A percentile compares a stretch with the other conserved stretches of the same genome.
phyloP scores from a whole-genome alignment of 2,888 invertebrate genomes.

The Lordiphosa fenestrarum region DNA sequence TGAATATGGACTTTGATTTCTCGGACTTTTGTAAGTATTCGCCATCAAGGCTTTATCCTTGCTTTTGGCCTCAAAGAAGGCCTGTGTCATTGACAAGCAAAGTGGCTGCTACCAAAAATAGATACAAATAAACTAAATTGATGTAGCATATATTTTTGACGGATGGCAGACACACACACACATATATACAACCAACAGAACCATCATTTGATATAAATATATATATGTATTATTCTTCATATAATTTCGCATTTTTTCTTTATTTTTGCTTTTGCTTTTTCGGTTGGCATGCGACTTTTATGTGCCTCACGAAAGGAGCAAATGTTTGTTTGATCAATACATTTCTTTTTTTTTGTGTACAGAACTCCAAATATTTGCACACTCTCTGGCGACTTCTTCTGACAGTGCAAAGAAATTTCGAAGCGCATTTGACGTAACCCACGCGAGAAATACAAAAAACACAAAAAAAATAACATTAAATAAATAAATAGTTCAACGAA shows the following conservation, averaged over 20 bases:
- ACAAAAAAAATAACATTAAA: slow-evolving; percentile 8
- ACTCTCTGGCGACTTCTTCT: slow-evolving; percentile 21
- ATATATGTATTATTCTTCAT: slow-evolving; percentile 2
- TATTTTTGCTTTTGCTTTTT: background rate
- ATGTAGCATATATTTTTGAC: slow-evolving; percentile 29
- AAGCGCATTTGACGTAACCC: slow-evolving; percentile 45
- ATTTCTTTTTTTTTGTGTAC: slow-evolving; percentile 18
- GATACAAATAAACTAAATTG: slow-evolving; percentile 58
- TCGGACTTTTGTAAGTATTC: slow-evolving; percentile 78
- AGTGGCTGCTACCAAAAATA: slow-evolving; percentile 49
- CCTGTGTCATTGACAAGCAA: slow-evolving; percentile 36
- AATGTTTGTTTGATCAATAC: slow-evolving; percentile 72
- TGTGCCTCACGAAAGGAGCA: slow-evolving; percentile 40
- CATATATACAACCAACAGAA: background rate
- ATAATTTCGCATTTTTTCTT: slow-evolving; percentile 8
- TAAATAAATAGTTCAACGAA: slow-evolving; percentile 10
- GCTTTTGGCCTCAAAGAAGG: slow-evolving; percentile 43
- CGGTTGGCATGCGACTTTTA: slow-evolving; percentile 35
- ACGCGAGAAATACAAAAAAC: slow-evolving; percentile 17
- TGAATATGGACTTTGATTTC: slow-evolving; percentile 80
- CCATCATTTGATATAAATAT: slow-evolving; percentile 34
- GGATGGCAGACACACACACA: slow-evolving; percentile 4
- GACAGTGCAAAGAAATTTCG: slow-evolving; percentile 50
- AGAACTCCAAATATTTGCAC: slow-evolving; percentile 51
- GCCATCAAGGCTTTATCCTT: slow-evolving; percentile 31